Conservation (phyloP, 2,888 invertebrate species). For the Lagria hirta region DNA sequence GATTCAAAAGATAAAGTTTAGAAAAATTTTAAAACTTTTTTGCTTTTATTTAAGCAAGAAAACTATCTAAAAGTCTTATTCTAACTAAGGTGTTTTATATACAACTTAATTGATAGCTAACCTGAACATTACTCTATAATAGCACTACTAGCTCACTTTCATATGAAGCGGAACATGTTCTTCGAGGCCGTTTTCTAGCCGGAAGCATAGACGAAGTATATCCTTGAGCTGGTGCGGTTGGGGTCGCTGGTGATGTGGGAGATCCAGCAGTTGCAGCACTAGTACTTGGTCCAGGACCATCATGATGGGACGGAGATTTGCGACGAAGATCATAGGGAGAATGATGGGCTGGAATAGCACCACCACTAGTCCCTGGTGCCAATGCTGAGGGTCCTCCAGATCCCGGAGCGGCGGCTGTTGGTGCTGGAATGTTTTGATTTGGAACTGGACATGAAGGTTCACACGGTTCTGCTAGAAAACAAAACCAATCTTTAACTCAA, state of each 20-base stretch:
- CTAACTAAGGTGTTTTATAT: not conserved
- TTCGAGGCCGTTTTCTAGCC: constrained; percentile 80
- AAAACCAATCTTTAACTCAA: too few relatives aligned
- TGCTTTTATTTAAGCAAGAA: too few relatives aligned
- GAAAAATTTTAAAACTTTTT: too few relatives aligned
- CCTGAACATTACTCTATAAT: too few relatives aligned
- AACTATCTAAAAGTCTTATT: not conserved
- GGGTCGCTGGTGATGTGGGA: constrained; percentile 56
- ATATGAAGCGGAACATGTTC: constrained; percentile 62
- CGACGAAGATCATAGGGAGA: constrained; percentile 88
- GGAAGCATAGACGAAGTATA: constrained; percentile 69
- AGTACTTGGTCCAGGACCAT: constrained; percentile 68
- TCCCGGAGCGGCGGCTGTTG: constrained; percentile 47
- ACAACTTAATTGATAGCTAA: not conserved
- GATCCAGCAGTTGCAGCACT: constrained; percentile 55
- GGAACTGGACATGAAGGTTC: constrained; percentile 73
- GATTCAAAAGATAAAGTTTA: too few relatives aligned
- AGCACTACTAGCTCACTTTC: constrained; percentile 45
- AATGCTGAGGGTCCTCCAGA: constrained; percentile 42
- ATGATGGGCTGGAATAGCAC: constrained; percentile 65
- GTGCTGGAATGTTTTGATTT: constrained; percentile 60
- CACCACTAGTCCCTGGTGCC: constrained; percentile 46
- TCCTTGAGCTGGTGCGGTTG: constrained; percentile 56
- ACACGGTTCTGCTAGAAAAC: constrained; percentile 71
- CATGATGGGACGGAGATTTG: constrained; percentile 75